Evolutionary conservation across 2,888 invertebrate genomes (phyloP).

Genomic region (Aspidiotus rigidus): DNA sequence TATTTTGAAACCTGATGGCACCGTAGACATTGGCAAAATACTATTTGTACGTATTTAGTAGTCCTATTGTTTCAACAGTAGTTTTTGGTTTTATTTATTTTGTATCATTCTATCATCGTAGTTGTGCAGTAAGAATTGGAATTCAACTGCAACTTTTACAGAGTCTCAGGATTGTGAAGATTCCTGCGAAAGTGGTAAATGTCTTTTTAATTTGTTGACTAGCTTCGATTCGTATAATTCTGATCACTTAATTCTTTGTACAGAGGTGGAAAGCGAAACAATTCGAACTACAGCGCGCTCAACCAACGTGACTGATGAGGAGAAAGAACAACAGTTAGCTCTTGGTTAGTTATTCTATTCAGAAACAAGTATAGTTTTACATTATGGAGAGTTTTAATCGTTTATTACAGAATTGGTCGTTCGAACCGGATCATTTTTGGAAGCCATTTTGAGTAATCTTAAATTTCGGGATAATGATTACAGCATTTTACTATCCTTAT

Average conservation of each 20-base stretch:
- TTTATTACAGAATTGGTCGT: constrained; percentile 16
- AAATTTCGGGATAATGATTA: constrained; percentile 92
- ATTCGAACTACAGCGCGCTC: constrained; percentile 5
- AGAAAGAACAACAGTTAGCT: constrained; percentile 61
- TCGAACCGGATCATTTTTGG: constrained; percentile 42
- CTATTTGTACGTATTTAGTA: too few species aligned
- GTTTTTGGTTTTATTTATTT: too few species aligned
- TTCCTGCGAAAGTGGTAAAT: neutral
- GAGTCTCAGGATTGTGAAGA: neutral
- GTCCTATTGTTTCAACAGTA: too few species aligned
- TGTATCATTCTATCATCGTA: neutral
- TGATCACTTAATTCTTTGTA: too few species aligned
- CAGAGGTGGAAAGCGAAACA: neutral
- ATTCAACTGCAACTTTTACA: neutral
- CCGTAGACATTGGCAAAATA: neutral
- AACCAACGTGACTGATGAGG: constrained; percentile 84
- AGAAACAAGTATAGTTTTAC: neutral
- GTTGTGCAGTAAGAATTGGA: constrained; percentile 2
- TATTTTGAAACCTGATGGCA: neutral
- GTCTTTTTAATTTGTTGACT: neutral
- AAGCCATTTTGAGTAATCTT: constrained; percentile 76
- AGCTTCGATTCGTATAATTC: too few species aligned
- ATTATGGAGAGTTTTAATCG: neutral
- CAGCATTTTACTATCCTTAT: constrained; percentile 78
- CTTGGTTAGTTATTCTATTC: constrained; percentile 36